Base-by-base conservation (phyloP, 2,797 vertebrate genomes). In the Acanthiza pusilla region DNA sequence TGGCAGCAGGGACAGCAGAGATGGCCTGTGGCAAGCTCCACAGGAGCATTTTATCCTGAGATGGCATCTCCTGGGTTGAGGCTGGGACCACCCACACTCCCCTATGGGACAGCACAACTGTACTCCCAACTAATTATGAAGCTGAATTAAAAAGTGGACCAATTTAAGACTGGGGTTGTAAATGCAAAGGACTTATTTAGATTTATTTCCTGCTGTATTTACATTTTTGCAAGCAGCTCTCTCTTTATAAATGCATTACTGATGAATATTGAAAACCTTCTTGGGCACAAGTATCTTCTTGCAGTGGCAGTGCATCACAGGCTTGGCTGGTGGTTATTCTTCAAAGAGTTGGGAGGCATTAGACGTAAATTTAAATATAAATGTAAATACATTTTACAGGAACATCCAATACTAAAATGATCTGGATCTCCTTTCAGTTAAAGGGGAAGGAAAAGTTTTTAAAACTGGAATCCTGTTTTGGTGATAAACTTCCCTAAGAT, bases 221-320 rank as follows among this genome's bases (percentile, higher is more conserved):
- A 88, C 88, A 91, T 95, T 84, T 92, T 88, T 81, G 47, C 68
- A 83, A 82, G 72, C 62, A 86, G 70, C 36, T 55, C 26, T 54
- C 81, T 78, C 82, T 79, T 76, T 54, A 85, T 57, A 84, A 92
- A 76, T 10, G 43, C 36, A 36, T 50, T 71, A 60, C 91, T 91
- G 91, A 88, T 95, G 92, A 93, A 94, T 94, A 94, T 81, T 94
- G 92, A 91, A 96, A 93, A 73, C 48, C 47, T 47, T 91, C 92
- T 48, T 47, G 80, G 73, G 91, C 83, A 47, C 85, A 96, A 96
- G 94, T 95, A 93, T 29, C 79, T 96, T 95, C 95, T 93, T 93
- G 94, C 91, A 90, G 77, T 8, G 45, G 92, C 57, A 88, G 3
- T 53, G 83, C 82, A 88, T 79, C 76, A 93, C 85, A 90, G 71